Evolutionary conservation across 1,140 invertebrate genomes (phyloP).

Genomic region (Leucophenga varia): DNA sequence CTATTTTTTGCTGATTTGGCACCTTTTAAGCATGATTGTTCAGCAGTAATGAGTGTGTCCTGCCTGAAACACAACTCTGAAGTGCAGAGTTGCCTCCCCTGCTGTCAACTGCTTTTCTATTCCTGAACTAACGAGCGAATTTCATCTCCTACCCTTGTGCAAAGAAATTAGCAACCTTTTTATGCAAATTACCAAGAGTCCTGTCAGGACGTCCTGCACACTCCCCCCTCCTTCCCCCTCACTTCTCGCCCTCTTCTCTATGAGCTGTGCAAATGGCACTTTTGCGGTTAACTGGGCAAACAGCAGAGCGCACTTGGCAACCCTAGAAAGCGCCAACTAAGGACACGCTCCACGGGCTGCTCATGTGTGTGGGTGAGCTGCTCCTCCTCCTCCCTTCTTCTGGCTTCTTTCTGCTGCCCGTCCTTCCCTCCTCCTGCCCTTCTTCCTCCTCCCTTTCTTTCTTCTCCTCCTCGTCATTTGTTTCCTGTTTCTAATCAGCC

Average conservation of each 20-base stretch:
- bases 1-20: slow-evolving; percentile 18
- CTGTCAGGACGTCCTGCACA: not conserved
- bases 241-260: no score
- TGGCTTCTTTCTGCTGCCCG: slow-evolving; percentile 11
- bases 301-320: slow-evolving; percentile 18
- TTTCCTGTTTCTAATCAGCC: slow-evolving; percentile 38
- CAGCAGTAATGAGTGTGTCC: slow-evolving; percentile 23
- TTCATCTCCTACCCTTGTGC: slow-evolving; percentile 8
- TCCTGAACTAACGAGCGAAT: slow-evolving; percentile 26
- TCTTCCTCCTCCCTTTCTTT: slow-evolving; percentile 5
- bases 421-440: slow-evolving; percentile 3
- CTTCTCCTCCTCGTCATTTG: slow-evolving; percentile 8
- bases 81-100: no score
- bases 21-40: slow-evolving; percentile 21
- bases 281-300: slow-evolving; percentile 39
- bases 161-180: slow-evolving; percentile 47
- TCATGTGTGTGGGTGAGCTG: not conserved
- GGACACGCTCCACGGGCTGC: slow-evolving; percentile 3
- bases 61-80: not conserved
- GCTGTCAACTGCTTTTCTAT: slow-evolving; percentile 35
- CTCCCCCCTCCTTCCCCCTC: not conserved
- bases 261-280: slow-evolving; percentile 28
- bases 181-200: slow-evolving; percentile 42
- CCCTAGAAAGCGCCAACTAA: slow-evolving; percentile 2
- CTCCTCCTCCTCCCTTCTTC: slow-evolving; percentile 2